Evolutionary conservation across 2,113 vertebrate species (phyloP), one percentile per base, ranked within the genome.

Genomic region (Pseudorhombus dupliciocellatus): DNA sequence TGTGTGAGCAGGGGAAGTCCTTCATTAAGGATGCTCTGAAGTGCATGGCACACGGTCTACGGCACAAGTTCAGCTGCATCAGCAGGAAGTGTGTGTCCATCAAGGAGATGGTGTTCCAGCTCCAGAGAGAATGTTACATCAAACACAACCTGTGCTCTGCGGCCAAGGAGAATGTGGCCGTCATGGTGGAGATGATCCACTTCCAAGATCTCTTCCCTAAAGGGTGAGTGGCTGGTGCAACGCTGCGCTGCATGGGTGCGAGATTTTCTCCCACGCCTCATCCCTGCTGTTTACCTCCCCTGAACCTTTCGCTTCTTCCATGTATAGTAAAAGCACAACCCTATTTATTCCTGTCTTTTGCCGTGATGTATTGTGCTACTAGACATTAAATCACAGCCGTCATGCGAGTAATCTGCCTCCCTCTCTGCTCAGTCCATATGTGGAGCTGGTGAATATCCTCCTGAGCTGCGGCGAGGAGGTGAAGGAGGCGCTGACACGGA

Each of bases 161-260:
- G 1, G 98, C 97, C 7, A 97, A 96, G 91, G 96, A 97, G 83
- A 98, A 99, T 46, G 95, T 96, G 66, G 95, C 94, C 24, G 97
- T 98, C 83, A 97, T 99, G 88, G 97, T 97, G 91, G 97, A 99
- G 92, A 99, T 99, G 97, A 99, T 99, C 90, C 96, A 96, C 84
- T 98, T 99, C 93, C 98, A 96, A 89, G 96, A 99, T 91, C 91
- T 99, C 67, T 96, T 99, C 87, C 95, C 95, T 73, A 98, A 97
- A 63, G 98, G 96, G 98, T 99, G 91, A 96, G 97, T 93, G 22
- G 54, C 51, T 57, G 40, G 30, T 56, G n/a, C 25, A 21, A 12
- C 11, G 12, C 25, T 57, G 50, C 55, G 64, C 60, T 52, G 15
- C 53, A 18, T 57, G 56, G 62, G 71, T 26, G 20, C 59, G 50